These are phyloP conservation scores for Tyria jacobaeae DNA, from an alignment of 2,888 invertebrate species.

Conservation along the genomic window DNA sequence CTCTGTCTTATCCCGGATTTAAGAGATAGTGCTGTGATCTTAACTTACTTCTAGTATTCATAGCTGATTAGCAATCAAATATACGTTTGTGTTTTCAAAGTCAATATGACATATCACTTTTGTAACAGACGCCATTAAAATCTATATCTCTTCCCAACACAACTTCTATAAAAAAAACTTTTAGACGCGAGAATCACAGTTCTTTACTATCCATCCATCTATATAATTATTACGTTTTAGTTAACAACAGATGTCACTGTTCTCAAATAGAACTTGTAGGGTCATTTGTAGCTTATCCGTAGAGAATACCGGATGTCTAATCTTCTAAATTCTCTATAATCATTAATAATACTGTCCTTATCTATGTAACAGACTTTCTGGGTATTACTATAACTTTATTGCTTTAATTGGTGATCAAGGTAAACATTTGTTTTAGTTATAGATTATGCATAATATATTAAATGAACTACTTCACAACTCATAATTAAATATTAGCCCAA, in stretches of 20 bases:
- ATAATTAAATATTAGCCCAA: neutral
- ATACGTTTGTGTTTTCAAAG: too few relatives aligned
- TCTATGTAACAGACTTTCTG: slow-evolving; percentile 33
- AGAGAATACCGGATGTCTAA: slow-evolving; percentile 1
- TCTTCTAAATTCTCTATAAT: slow-evolving; percentile 42
- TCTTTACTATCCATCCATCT: slow-evolving; percentile 26
- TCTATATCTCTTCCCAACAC: neutral
- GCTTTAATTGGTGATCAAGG: slow-evolving; percentile 2
- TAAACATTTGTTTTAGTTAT: neutral
- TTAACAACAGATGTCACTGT: neutral
- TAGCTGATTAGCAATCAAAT: too few relatives aligned
- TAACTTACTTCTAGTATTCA: neutral
- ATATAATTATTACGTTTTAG: slow-evolving; percentile 11
- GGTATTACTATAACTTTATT: slow-evolving; percentile 30
- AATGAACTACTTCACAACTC: neutral
- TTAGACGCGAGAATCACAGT: slow-evolving; percentile 8
- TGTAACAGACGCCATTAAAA: too few relatives aligned
- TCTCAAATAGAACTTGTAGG: neutral
- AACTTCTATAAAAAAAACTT: neutral
- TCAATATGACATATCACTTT: too few relatives aligned
- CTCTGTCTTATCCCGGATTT: neutral
- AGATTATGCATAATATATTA: slow-evolving; percentile 2
- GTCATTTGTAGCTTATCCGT: slow-evolving; percentile 10
- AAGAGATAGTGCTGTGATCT: neutral
- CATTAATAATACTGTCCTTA: slow-evolving; percentile 52